Percentiles rank a stretch among this genome's conserved stretches.
phyloP scores from a whole-genome alignment of 2,113 vertebrate genomes.

The Aramus guarauna region DNA sequence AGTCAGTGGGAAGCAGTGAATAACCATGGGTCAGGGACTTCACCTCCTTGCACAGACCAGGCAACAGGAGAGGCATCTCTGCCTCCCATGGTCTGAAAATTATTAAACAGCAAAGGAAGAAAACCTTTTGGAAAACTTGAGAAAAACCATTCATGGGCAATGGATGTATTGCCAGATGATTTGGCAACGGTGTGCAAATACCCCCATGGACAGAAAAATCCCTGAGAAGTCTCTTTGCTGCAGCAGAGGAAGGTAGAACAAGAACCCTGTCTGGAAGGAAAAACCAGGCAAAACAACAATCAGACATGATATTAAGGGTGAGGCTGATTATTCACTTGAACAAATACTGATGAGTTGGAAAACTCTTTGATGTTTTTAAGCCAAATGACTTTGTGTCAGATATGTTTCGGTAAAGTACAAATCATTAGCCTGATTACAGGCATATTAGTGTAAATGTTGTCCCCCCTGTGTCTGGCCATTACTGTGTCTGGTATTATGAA shows the following conservation, averaged over 20 bases:
- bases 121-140: neutral
- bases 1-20: neutral
- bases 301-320: neutral
- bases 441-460: neutral
- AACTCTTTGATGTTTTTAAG: neutral
- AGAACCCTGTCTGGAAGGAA: neutral
- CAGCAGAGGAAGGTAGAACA: neutral
- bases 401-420: neutral
- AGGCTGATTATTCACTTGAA: slow-evolving; percentile 2
- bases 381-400: neutral
- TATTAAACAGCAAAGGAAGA: neutral
- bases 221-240: neutral
- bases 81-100: neutral
- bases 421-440: neutral
- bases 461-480: neutral
- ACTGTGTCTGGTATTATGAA: neutral
- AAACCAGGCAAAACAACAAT: neutral
- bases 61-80: neutral
- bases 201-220: neutral
- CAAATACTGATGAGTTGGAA: neutral
- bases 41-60: neutral
- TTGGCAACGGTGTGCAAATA: neutral
- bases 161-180: neutral
- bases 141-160: neutral
- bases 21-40: neutral